Percentiles rank a stretch among this genome's conserved stretches.
Evolutionary conservation across 2,797 vertebrate genomes (phyloP).

Genomic region (Characodon lateralis): DNA sequence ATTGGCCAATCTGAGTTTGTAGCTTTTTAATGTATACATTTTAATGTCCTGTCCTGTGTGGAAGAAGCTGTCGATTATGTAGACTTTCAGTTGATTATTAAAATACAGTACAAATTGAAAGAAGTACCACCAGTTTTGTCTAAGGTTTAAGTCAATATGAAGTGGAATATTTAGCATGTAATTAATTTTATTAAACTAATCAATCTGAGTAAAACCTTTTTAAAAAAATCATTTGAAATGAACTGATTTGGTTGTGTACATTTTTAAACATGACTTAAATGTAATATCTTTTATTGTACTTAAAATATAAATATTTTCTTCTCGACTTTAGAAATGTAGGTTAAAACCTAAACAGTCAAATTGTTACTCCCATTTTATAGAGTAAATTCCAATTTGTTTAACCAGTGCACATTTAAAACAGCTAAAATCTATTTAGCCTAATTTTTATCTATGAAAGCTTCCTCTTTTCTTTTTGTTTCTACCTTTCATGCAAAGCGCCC

Average conservation of each 20-base stretch:
- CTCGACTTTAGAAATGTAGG: too few species aligned
- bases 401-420: background rate
- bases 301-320: too few species aligned
- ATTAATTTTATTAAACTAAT: background rate
- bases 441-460: conserved; percentile 44
- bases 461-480: conserved; percentile 3
- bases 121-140: background rate
- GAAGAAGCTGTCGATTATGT: background rate
- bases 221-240: too few species aligned
- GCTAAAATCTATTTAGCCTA: conserved; percentile 4
- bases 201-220: background rate
- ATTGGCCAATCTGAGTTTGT: background rate
- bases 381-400: background rate
- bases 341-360: too few species aligned
- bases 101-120: background rate
- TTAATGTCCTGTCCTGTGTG: background rate
- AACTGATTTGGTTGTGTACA: too few species aligned
- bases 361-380: background rate
- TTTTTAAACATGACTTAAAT: too few species aligned
- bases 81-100: background rate
- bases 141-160: background rate
- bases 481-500: background rate
- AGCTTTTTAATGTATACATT: background rate
- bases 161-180: background rate
- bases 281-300: too few species aligned